phyloP scores from a whole-genome alignment of 2,797 vertebrate species.

The Micromesistius poutassou region DNA sequence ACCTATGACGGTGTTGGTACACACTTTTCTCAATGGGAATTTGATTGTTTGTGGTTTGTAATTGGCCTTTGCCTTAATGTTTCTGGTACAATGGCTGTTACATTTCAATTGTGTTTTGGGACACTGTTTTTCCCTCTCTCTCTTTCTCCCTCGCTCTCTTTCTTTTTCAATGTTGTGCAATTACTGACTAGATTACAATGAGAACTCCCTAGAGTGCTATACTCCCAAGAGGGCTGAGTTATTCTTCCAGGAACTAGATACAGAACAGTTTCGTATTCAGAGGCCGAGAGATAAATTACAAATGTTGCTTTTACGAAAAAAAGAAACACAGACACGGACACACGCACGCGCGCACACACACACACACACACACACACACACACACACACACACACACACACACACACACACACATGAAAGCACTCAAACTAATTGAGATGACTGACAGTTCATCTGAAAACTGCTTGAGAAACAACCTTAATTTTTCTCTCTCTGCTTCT shows the following conservation, averaged over 20 bases:
- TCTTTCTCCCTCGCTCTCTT: conserved; percentile 31
- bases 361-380: conserved; percentile 11
- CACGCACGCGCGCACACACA: conserved; percentile 12
- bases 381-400: conserved; percentile 7
- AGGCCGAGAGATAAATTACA: conserved; percentile 16
- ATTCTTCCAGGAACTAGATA: conserved; percentile 80
- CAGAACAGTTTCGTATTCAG: conserved; percentile 70
- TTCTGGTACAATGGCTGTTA: too few species aligned
- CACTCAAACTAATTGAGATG: too few species aligned
- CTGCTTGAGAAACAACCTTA: neutral
- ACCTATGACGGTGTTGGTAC: too few species aligned
- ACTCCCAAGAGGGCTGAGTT: conserved; percentile 56
- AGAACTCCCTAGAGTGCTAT: neutral
- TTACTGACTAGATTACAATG: neutral
- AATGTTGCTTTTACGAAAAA: conserved; percentile 2
- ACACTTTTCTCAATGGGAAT: too few species aligned
- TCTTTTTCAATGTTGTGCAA: neutral
- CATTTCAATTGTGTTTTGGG: too few species aligned
- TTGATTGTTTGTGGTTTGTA: too few species aligned
- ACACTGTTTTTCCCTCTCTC: neutral
- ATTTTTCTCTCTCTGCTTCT: neutral
- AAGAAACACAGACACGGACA: conserved; percentile 25
- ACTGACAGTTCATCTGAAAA: neutral
- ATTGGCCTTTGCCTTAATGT: too few species aligned
- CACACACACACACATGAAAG: conserved; percentile 3